Evolutionary conservation across 2,888 invertebrate species (phyloP).

Genomic region (Melipona bicolor): DNA sequence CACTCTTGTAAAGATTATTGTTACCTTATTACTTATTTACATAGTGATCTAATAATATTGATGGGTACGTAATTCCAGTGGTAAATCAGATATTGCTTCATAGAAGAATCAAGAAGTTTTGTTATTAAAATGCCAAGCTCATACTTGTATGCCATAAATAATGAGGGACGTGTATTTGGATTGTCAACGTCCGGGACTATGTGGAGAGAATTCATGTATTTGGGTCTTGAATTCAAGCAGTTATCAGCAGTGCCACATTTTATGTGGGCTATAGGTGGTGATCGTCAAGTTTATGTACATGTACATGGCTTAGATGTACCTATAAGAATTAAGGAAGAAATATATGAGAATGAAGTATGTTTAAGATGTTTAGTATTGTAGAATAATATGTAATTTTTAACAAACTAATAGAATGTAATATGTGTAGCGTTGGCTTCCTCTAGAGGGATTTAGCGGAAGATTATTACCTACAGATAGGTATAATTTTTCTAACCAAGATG

Average conservation of each 20-base stretch:
- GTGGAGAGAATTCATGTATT: conserved; percentile 94
- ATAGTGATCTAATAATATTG: background rate
- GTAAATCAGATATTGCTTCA: background rate
- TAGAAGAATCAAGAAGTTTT: conserved; percentile 4
- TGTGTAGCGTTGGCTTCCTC: conserved; percentile 93
- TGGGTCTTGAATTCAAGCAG: conserved; percentile 95
- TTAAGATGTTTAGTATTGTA: background rate
- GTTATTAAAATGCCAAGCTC: conserved; percentile 87
- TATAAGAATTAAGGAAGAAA: conserved; percentile 94
- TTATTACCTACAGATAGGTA: conserved; percentile 95
- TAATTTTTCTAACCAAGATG: conserved; percentile 94
- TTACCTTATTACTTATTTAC: background rate
- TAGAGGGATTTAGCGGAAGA: conserved; percentile 93
- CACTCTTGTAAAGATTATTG: background rate
- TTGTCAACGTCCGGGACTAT: conserved; percentile 92
- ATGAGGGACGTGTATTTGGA: conserved; percentile 94
- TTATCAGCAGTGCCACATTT: conserved; percentile 93
- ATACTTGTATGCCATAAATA: conserved; percentile 93
- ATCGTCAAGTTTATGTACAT: conserved; percentile 96
- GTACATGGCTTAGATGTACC: conserved; percentile 96
- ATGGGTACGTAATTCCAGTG: background rate
- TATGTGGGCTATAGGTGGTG: conserved; percentile 96
- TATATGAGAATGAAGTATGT: conserved; percentile 94
- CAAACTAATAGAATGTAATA: conserved; percentile 33
- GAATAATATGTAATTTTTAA: background rate